phyloP scores from a whole-genome alignment of 92 coral and sea anemone genomes.

The Siderastrea siderea region DNA sequence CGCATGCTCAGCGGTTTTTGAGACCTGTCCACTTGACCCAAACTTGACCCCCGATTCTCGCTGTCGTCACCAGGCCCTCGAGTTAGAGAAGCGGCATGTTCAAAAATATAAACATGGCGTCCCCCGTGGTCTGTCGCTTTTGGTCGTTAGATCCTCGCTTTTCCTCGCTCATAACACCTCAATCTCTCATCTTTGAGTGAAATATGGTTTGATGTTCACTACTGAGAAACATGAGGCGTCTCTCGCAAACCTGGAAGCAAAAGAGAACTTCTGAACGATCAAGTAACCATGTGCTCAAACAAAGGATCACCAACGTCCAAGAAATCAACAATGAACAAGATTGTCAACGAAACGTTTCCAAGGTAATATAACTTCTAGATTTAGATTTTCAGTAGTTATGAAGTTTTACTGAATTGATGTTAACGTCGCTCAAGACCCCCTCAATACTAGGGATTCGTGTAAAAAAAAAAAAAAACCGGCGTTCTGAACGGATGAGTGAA shows the following conservation, averaged over 20 bases:
- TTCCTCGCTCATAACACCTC: background rate
- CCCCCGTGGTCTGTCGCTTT: background rate
- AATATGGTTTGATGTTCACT: background rate
- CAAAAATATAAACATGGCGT: slow-evolving; percentile 39
- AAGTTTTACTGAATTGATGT: too few species aligned
- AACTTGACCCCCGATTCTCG: too few species aligned
- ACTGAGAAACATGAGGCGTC: slow-evolving; percentile 68
- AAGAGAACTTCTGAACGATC: slow-evolving; percentile 59
- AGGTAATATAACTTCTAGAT: slow-evolving; percentile 14
- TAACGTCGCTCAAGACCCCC: too few species aligned
- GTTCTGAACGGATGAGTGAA: too few species aligned
- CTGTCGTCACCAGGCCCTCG: slow-evolving; percentile 22
- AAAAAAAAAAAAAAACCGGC: too few species aligned
- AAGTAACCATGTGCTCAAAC: slow-evolving; percentile 33
- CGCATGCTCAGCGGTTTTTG: too few species aligned
- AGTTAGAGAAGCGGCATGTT: slow-evolving; percentile 30
- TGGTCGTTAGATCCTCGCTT: background rate
- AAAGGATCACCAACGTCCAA: slow-evolving; percentile 23
- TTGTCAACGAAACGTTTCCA: background rate
- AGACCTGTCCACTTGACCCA: too few species aligned
- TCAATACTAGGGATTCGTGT: too few species aligned
- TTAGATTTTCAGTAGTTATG: too few species aligned
- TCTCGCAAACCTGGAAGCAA: slow-evolving; percentile 93
- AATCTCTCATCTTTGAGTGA: slow-evolving; percentile 8
- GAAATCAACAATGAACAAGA: slow-evolving; percentile 21